Conservation (phyloP, 2,113 vertebrate genomes). For the Tenrec ecaudatus region DNA sequence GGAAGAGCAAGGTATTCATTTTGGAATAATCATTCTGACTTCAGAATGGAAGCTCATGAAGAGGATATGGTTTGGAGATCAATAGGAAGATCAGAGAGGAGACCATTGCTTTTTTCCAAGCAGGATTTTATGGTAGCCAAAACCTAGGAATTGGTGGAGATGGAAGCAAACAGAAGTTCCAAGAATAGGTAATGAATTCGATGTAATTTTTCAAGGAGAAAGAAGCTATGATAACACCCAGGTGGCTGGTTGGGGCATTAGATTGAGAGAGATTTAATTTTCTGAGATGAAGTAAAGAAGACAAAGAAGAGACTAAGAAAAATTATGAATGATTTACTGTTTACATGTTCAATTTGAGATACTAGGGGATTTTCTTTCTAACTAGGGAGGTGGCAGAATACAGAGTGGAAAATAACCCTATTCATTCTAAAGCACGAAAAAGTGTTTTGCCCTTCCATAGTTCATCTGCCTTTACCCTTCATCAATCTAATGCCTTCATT, state of each 20-base stretch:
- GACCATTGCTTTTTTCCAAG: background rate
- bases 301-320: background rate
- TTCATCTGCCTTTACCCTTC: background rate
- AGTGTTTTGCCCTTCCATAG: background rate
- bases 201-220: background rate
- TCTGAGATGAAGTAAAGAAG: background rate
- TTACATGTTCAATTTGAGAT: background rate
- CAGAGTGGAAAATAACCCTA: background rate
- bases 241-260: background rate
- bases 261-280: background rate
- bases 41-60: background rate
- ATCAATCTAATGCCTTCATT: background rate
- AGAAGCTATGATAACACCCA: background rate
- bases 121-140: background rate
- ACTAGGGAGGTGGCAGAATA: background rate
- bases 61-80: background rate
- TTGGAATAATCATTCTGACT: conserved; percentile 32
- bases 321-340: background rate
- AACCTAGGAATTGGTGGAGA: background rate
- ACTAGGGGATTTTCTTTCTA: background rate
- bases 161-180: background rate
- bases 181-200: conserved; percentile 4
- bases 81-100: background rate
- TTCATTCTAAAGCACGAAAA: background rate
- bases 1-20: background rate